Evolutionary conservation across 2,888 invertebrate species (phyloP).

Genomic region (Harmothoe impar): DNA sequence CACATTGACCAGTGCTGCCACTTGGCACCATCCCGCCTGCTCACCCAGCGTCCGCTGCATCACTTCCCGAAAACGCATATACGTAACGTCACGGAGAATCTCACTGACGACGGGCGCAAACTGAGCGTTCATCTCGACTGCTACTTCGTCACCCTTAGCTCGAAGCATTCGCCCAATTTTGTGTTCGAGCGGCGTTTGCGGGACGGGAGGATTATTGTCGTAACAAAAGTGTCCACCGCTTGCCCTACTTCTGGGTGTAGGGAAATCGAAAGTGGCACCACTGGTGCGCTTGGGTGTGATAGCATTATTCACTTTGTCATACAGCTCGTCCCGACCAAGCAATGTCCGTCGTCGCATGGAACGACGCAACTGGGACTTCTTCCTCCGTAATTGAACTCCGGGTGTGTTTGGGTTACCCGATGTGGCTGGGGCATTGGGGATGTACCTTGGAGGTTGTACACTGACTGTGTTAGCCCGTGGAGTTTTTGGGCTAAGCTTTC

Average conservation of each 20-base stretch:
- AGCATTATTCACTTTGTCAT: constrained; percentile 18
- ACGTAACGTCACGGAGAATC: constrained; percentile 76
- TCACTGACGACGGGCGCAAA: constrained; percentile 62
- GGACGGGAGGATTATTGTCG: not conserved
- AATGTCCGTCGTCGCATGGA: not conserved
- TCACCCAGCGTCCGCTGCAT: constrained; percentile 76
- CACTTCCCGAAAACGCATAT: constrained; percentile 77
- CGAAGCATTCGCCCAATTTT: constrained; percentile 16
- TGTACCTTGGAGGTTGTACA: not conserved
- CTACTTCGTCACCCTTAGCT: constrained; percentile 29
- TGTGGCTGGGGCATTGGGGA: not conserved
- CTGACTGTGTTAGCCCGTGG: not conserved
- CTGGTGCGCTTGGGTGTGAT: not conserved
- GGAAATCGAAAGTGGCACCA: not conserved
- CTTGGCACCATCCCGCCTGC: constrained; percentile 78
- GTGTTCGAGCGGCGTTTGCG: constrained; percentile 9
- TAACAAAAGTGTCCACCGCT: not conserved
- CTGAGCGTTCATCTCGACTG: not conserved
- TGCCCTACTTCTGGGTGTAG: not conserved
- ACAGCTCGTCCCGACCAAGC: not conserved
- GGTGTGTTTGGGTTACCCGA: not conserved
- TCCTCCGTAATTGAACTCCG: not conserved
- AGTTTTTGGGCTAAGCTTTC: not conserved
- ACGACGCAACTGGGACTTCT: not conserved
- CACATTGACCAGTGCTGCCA: constrained; percentile 79